Conservation (phyloP, 1,140 invertebrate genomes). For the Oncopeltus fasciatus region DNA sequence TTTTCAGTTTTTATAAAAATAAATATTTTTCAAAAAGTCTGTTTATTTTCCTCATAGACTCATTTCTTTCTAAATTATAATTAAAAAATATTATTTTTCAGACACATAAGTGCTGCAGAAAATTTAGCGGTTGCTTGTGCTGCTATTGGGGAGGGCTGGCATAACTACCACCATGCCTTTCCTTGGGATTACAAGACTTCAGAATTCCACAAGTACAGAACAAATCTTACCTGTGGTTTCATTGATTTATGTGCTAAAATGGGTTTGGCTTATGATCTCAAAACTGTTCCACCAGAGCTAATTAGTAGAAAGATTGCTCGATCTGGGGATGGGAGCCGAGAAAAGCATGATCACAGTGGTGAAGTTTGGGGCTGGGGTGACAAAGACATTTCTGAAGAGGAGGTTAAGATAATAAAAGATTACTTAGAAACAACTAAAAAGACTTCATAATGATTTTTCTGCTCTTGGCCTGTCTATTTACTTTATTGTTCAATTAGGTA, state of each 20-base stretch:
- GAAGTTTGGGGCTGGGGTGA: slow-evolving; percentile 40
- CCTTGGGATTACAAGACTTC: slow-evolving; percentile 65
- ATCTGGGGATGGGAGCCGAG: slow-evolving; percentile 47
- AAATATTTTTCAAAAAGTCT: neutral
- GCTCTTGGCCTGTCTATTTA: too few species aligned
- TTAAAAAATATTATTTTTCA: slow-evolving; percentile 22
- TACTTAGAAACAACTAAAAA: neutral
- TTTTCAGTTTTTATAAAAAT: neutral
- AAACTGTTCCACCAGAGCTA: slow-evolving; percentile 38
- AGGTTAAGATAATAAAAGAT: slow-evolving; percentile 16
- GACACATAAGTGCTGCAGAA: slow-evolving; percentile 43
- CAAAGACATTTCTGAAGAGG: slow-evolving; percentile 27
- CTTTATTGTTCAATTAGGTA: too few species aligned
- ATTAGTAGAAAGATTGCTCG: slow-evolving; percentile 36
- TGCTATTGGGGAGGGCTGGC: slow-evolving; percentile 58
- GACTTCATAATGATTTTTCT: slow-evolving; percentile 20
- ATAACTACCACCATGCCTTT: slow-evolving; percentile 87
- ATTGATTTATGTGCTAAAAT: slow-evolving; percentile 39
- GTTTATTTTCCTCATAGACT: too few species aligned
- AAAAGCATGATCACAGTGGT: slow-evolving; percentile 32
- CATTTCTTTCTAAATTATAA: neutral
- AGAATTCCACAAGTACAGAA: slow-evolving; percentile 38
- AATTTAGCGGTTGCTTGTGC: slow-evolving; percentile 30
- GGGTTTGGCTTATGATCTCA: slow-evolving; percentile 47
- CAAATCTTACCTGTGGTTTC: slow-evolving; percentile 35